Percentiles rank a stretch among this genome's conserved stretches.
phyloP scores from a whole-genome alignment of 2,888 invertebrate species.

The Drosophila pseudotakahashii region DNA sequence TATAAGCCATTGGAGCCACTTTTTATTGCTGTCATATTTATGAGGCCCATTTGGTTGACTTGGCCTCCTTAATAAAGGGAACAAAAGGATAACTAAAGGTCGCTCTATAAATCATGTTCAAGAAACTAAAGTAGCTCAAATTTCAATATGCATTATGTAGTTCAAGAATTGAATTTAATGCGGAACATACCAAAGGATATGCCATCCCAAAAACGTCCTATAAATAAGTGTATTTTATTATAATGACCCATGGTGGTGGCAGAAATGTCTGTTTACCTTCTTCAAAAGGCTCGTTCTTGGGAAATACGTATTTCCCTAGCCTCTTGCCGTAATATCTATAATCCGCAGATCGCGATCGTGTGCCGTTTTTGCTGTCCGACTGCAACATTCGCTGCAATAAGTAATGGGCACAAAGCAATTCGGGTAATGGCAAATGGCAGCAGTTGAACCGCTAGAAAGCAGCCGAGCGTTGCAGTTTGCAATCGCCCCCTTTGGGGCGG shows the following conservation, averaged over 20 bases:
- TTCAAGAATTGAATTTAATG: too few relatives aligned
- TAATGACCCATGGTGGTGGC: slow-evolving; percentile 2
- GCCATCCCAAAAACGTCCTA: background rate
- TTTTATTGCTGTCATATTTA: slow-evolving; percentile 27
- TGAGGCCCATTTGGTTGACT: slow-evolving; percentile 12
- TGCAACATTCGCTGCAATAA: slow-evolving; percentile 65
- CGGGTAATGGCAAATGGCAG: slow-evolving; percentile 66
- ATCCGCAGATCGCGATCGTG: slow-evolving; percentile 37
- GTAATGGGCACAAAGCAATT: slow-evolving; percentile 74
- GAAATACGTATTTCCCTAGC: background rate
- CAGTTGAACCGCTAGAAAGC: slow-evolving; percentile 66
- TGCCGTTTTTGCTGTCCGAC: slow-evolving; percentile 54
- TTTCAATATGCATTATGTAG: background rate
- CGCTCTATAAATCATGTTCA: background rate
- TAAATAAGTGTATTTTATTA: slow-evolving; percentile 1
- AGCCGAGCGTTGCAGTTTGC: slow-evolving; percentile 62
- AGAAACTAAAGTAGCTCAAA: background rate
- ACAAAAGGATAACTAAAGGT: slow-evolving; percentile 18
- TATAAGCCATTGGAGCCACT: slow-evolving; percentile 13
- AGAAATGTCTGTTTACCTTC: background rate
- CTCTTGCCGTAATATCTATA: slow-evolving; percentile 17
- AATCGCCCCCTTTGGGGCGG: slow-evolving; percentile 1
- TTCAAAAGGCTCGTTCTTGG: slow-evolving; percentile 6
- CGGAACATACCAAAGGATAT: background rate
- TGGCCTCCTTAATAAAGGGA: slow-evolving; percentile 2